Evolutionary conservation across 1,140 invertebrate genomes (phyloP), one percentile per base, ranked within the genome.

Genomic region (Drosophila kepulauana): DNA sequence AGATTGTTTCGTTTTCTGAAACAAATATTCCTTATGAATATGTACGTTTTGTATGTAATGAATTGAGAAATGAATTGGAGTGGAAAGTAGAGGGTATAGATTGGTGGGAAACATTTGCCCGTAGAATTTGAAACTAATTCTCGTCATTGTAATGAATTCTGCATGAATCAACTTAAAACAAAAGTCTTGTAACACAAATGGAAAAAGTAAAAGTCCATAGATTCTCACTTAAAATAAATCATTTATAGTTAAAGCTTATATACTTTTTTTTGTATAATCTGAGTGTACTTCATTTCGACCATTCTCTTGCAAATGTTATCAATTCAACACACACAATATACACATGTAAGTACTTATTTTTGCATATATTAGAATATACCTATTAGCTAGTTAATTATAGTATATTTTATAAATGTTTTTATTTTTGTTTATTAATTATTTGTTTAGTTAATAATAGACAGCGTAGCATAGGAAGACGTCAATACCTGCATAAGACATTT

Each of bases 401-500:
- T 81, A 81, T 82, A 90, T 78, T 84, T 74, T 89, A 88, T 91
- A 85, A 90, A 74, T 68, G 43, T 61, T 49, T 66, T 49, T 52
- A 3, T 67, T 59, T 89, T 71, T 82, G 66, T 76, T 84, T 51
- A 73, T 72, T 77, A 8, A 41, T 88, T 91, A 49, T 54, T 77
- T 74, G 64, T 85, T 92, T 80, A 91, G 85, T 92, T 92, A 91
- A 91, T 92, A 92, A 92, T 92, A 92, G 92, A 92, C 92, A 92
- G 92, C 92, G 91, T 92, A 92, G 92, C 92, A 92, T 92, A 92
- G 92, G 92, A 92, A 92, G 92, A 92, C 92, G 92, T 92, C 92
- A 92, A 92, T 92, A 92, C 92, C 92, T 92, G 92, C 91, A 92
- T 92, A 92, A 92, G 92, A 92, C 92, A 92, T 92, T 92, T 85